A percentile compares a stretch with the other conserved stretches of the same genome.
phyloP scores from a whole-genome alignment of 2,888 invertebrate genomes.

The Belgica antarctica region DNA sequence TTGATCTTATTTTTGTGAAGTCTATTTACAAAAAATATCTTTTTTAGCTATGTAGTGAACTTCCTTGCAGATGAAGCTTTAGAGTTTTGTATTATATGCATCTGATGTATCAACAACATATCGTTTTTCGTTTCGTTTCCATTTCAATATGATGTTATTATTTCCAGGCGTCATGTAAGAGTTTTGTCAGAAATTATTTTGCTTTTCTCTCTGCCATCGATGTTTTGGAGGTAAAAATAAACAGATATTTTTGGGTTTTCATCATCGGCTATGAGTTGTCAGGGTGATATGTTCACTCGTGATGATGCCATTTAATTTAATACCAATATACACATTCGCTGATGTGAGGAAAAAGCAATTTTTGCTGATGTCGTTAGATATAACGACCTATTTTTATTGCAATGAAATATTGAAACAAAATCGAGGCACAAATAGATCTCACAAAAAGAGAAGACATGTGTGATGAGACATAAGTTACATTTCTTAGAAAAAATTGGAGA shows the following conservation, averaged over 20 bases:
- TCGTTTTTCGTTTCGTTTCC: conserved; percentile 40
- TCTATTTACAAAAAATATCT: not conserved
- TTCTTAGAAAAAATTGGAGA: too few species aligned
- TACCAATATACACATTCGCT: not conserved
- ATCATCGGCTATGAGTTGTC: too few species aligned
- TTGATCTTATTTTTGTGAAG: not conserved
- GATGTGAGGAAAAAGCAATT: not conserved
- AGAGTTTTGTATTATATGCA: conserved; percentile 9
- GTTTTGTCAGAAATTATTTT: conserved; percentile 18
- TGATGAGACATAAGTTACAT: too few species aligned
- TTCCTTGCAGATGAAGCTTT: not conserved
- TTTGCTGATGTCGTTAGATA: not conserved
- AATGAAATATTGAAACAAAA: too few species aligned
- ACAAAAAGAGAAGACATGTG: too few species aligned
- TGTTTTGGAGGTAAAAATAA: too few species aligned
- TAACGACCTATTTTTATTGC: not conserved
- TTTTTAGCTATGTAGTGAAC: not conserved
- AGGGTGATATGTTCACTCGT: not conserved
- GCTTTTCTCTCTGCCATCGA: not conserved
- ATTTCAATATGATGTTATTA: conserved; percentile 41
- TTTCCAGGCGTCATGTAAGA: conserved; percentile 34
- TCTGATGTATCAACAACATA: conserved; percentile 38
- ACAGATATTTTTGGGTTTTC: too few species aligned
- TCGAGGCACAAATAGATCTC: too few species aligned
- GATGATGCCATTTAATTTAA: conserved; percentile 11